These are phyloP conservation scores for Xenopus laevis DNA, from an alignment of 2,113 vertebrate genomes.

Conservation along the genomic window DNA sequence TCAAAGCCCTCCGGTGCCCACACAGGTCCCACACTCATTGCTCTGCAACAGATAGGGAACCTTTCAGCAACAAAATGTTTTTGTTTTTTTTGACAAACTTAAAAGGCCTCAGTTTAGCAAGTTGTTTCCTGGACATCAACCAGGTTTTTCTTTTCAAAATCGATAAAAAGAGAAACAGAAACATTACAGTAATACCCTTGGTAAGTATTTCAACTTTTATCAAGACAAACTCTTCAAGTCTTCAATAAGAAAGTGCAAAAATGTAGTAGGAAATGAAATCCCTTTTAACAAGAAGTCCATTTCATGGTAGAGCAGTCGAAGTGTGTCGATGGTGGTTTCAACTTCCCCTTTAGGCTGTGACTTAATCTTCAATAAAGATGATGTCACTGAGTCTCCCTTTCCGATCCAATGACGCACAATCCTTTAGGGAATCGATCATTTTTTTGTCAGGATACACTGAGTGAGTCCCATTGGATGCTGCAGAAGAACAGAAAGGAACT, in stretches of 20 bases:
- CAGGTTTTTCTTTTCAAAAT: slow-evolving; percentile 13
- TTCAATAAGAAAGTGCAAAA: slow-evolving; percentile 70
- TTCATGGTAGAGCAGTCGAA: slow-evolving; percentile 50
- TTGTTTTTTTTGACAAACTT: slow-evolving; percentile 3
- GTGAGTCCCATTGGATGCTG: slow-evolving; percentile 67
- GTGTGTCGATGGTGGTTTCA: slow-evolving; percentile 5
- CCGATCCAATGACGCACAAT: slow-evolving; percentile 61
- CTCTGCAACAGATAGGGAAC: background rate
- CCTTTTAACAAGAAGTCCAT: slow-evolving; percentile 41
- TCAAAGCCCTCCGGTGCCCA: background rate
- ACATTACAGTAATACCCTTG: slow-evolving; percentile 35
- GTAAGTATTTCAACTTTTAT: slow-evolving; percentile 46
- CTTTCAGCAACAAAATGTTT: slow-evolving; percentile 7
- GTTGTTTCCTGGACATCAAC: slow-evolving; percentile 12
- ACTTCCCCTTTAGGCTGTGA: background rate
- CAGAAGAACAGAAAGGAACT: slow-evolving; percentile 51
- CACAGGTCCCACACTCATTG: background rate
- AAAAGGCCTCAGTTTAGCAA: slow-evolving; percentile 29
- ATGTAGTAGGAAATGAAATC: slow-evolving; percentile 57
- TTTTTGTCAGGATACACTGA: slow-evolving; percentile 70
- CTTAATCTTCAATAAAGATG: slow-evolving; percentile 70
- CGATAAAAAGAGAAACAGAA: slow-evolving; percentile 36
- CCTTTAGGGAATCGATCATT: slow-evolving; percentile 65
- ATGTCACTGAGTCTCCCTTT: slow-evolving; percentile 63
- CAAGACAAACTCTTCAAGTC: slow-evolving; percentile 62